phyloP scores from a whole-genome alignment of 2,113 vertebrate species.

The Phylloscopus whistleri region DNA sequence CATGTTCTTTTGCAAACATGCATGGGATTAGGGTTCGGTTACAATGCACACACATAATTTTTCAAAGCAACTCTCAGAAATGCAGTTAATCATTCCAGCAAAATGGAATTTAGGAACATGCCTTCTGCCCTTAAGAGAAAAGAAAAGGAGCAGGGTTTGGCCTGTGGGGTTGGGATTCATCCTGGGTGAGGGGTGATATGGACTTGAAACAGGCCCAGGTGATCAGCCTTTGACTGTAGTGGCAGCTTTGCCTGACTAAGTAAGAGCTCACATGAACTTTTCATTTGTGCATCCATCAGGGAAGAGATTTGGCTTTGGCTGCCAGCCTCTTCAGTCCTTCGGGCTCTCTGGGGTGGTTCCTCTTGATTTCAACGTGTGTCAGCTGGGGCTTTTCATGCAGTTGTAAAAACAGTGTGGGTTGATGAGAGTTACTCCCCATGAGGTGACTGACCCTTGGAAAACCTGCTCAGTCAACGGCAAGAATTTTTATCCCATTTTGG shows the following conservation, averaged over 20 bases:
- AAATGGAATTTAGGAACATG: background rate
- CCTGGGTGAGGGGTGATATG: background rate
- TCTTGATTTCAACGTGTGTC: background rate
- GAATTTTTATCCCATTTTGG: background rate
- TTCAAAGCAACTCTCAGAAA: background rate
- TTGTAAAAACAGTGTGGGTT: slow-evolving; percentile 25
- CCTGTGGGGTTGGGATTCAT: background rate
- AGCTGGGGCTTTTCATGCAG: background rate
- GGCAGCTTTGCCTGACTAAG: background rate
- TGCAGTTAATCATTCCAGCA: background rate
- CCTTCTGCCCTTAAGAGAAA: background rate
- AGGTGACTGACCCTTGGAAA: slow-evolving; percentile 48
- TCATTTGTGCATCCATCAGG: background rate
- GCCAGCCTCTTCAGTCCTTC: background rate
- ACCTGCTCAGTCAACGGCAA: background rate
- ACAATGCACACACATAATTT: background rate
- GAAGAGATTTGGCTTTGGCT: background rate
- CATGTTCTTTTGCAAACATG: background rate
- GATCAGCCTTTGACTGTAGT: background rate
- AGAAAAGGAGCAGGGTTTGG: background rate
- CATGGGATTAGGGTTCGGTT: background rate
- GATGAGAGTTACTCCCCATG: background rate
- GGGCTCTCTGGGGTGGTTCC: background rate
- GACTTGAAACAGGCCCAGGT: background rate
- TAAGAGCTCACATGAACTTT: background rate